These are phyloP conservation scores for Aix galericulata DNA, from an alignment of 2,113 vertebrate genomes.

Conservation along the genomic window DNA sequence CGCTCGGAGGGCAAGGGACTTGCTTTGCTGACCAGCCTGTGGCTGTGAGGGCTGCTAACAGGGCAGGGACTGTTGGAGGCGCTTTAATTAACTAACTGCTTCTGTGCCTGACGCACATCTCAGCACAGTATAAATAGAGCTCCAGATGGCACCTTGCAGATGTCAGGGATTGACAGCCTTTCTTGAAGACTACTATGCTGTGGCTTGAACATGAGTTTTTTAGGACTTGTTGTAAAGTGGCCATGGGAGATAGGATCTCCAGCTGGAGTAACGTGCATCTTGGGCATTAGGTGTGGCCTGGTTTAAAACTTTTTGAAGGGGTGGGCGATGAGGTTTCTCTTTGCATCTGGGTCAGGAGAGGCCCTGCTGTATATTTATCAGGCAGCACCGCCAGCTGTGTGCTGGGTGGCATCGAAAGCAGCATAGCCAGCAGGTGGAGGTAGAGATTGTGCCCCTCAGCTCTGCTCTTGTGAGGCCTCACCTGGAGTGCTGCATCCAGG, in stretches of 20 bases:
- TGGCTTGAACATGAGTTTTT: constrained; percentile 1
- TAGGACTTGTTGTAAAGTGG: not conserved
- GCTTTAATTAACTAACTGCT: constrained; percentile 39
- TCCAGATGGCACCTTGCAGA: constrained; percentile 60
- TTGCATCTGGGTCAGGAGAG: not conserved
- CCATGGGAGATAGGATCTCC: not conserved
- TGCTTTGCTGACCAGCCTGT: not conserved
- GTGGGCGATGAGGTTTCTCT: not conserved
- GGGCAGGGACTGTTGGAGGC: not conserved
- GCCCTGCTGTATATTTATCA: not conserved
- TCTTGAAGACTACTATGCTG: not conserved
- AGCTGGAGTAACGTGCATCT: not conserved
- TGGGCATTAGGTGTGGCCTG: not conserved
- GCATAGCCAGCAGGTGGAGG: not conserved
- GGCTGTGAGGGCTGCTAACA: not conserved
- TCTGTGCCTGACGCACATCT: constrained; percentile 43
- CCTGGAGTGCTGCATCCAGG: not conserved
- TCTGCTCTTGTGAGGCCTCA: not conserved
- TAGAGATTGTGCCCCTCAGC: not conserved
- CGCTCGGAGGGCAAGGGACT: not conserved
- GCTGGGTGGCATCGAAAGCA: not conserved
- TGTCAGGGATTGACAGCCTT: constrained; percentile 43
- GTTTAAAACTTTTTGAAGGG: not conserved
- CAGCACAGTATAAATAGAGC: constrained; percentile 49
- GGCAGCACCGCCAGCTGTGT: not conserved